phyloP scores from a whole-genome alignment of 53 echinoderm and acorn worm genomes.

The Pentamera pediparva region DNA sequence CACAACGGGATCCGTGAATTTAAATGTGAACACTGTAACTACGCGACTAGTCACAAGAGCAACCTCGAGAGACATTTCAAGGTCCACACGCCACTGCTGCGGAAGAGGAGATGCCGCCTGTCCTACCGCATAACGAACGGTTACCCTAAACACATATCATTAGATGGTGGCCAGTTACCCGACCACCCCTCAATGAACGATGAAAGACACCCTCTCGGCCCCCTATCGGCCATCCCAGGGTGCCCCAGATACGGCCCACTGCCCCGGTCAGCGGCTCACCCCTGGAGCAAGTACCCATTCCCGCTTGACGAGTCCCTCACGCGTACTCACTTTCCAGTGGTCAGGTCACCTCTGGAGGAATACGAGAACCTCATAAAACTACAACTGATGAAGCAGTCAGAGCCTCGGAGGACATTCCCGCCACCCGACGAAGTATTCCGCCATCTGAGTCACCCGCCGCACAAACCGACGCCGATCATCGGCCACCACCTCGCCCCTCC shows the following conservation, averaged over 20 bases:
- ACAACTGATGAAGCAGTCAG: conserved; percentile 16
- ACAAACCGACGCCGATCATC: background rate
- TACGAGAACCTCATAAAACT: conserved; percentile 12
- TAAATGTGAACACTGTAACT: conserved; percentile 49
- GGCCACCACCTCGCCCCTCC: background rate
- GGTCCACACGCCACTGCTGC: conserved; percentile 35
- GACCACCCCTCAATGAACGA: background rate
- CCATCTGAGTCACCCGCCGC: background rate
- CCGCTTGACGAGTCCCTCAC: background rate
- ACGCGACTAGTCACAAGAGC: conserved; percentile 75
- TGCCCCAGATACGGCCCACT: conserved; percentile 10
- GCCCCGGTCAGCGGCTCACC: background rate
- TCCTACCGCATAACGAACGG: conserved; percentile 18
- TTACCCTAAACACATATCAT: conserved; percentile 7
- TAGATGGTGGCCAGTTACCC: conserved; percentile 10
- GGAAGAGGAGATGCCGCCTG: conserved; percentile 19
- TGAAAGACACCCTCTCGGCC: background rate
- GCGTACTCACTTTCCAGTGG: background rate
- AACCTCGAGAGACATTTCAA: conserved; percentile 66
- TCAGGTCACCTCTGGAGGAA: background rate
- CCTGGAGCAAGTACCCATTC: conserved; percentile 1
- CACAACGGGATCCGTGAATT: conserved; percentile 66
- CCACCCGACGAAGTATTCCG: background rate
- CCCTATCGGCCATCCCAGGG: background rate
- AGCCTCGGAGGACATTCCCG: background rate